These are phyloP conservation scores for Anabacerthia variegaticeps DNA, from an alignment of 2,797 vertebrate genomes.

Conservation along the genomic window DNA sequence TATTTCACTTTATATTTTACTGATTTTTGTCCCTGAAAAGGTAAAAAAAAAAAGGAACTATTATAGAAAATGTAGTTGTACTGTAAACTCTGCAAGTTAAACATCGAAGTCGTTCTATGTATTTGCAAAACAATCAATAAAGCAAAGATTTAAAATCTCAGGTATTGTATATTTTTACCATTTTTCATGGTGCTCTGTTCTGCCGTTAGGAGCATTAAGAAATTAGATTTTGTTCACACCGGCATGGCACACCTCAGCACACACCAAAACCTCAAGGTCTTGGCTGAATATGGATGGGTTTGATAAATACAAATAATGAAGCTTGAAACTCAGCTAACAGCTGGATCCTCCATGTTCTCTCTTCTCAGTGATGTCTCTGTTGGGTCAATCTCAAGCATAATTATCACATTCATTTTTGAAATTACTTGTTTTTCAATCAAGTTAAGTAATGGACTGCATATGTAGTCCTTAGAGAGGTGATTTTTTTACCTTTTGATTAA, in stretches of 20 bases:
- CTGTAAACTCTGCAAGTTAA: slow-evolving; percentile 44
- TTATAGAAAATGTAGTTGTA: neutral
- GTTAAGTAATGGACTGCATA: neutral
- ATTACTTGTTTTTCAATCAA: slow-evolving; percentile 24
- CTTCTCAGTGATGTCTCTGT: neutral
- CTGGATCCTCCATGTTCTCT: neutral
- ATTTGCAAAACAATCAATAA: slow-evolving; percentile 61
- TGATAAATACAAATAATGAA: slow-evolving; percentile 26
- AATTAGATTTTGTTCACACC: neutral
- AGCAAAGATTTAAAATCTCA: neutral
- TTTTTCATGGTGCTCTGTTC: neutral
- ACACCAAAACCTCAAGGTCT: neutral
- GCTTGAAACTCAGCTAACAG: neutral
- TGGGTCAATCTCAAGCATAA: slow-evolving; percentile 14
- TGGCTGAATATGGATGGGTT: neutral
- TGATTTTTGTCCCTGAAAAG: neutral
- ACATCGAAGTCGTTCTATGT: neutral
- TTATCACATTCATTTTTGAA: neutral
- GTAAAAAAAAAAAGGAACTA: neutral
- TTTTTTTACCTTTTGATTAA: slow-evolving; percentile 43
- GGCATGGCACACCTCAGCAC: neutral
- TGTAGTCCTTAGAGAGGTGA: neutral
- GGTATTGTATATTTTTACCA: neutral
- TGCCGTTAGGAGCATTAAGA: neutral
- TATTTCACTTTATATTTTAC: neutral